Evolutionary conservation across 37 sponge, comb jelly and placozoan species (phyloP), one percentile per base, ranked within the genome.

Genomic region (Ephydatia muelleri): DNA sequence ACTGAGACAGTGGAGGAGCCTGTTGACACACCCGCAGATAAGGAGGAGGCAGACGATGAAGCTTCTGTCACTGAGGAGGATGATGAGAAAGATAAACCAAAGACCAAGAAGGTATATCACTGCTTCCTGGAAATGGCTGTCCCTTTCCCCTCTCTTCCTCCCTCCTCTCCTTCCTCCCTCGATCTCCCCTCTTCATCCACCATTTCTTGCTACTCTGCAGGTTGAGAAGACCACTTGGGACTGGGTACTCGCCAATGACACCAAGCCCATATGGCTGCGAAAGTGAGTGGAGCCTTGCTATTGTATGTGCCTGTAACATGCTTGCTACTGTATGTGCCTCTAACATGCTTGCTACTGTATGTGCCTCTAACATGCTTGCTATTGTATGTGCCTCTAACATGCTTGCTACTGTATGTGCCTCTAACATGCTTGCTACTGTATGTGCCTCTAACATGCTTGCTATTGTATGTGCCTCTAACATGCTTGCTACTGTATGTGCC

Each of bases 161-260:
- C 14, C 28, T 29, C 30, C 5, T 43, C 70, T 73, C n/a, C 16
- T 19, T 39, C 12, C 29, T 64, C 29, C 43, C 30, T 75, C 3
- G 22, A 69, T 12, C 70, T 33, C 13, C 14, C 35, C 70, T 33
- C 70, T 13, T 70, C 68, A 8, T 19, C 8, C 8, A 74, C 70
- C 47, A 36, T 57, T 25, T 71, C 36, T 35, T 69, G 35, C 76
- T 25, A 57, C 33, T 79, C 16, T 84, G 23, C 37, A 91, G 89
- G 96, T 97, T 29, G 98, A 97, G 81, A 98, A 98, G 83, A 98
- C 99, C 29, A 89, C 93, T 0, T 98, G 97, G 97, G 99, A 98
- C 89, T 98, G 99, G 99, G 99, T 95, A 1, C 81, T 91, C 23
- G 86, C 96, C 80, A 98, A 98, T 82, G 94, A 96, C 67, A 91